A percentile compares a stretch with the other conserved stretches of the same genome.
Evolutionary conservation across 1,140 invertebrate genomes (phyloP).

Genomic region (Drosophila ogumai): DNA sequence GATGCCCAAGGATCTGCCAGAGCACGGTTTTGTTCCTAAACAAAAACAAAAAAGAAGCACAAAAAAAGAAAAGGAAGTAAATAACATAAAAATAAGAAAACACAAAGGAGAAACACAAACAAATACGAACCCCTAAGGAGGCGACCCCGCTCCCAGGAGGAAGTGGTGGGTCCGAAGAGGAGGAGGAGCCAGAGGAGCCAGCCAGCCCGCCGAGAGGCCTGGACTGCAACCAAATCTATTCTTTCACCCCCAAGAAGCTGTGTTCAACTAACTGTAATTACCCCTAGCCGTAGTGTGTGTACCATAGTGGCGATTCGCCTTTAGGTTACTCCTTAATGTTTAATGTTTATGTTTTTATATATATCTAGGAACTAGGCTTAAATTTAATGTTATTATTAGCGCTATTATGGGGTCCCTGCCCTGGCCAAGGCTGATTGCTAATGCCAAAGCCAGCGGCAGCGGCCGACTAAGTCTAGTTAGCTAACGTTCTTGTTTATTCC

Average conservation of each 20-base stretch:
- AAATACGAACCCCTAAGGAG: background rate
- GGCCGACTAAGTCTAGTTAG: slow-evolving; percentile 34
- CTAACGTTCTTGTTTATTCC: slow-evolving; percentile 58
- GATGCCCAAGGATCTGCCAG: slow-evolving; percentile 30
- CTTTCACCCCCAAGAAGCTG: slow-evolving; percentile 84
- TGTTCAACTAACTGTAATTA: slow-evolving; percentile 75
- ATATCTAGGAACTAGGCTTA: background rate
- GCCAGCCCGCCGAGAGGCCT: background rate
- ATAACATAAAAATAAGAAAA: background rate
- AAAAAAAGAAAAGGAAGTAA: background rate
- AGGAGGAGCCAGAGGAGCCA: slow-evolving; percentile 5
- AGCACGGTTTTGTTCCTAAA: slow-evolving; percentile 84
- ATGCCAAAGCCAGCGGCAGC: background rate
- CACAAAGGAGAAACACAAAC: background rate
- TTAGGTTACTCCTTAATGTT: slow-evolving; percentile 3
- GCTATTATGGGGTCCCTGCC: slow-evolving; percentile 4
- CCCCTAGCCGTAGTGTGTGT: slow-evolving; percentile 4
- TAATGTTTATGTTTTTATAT: slow-evolving; percentile 42
- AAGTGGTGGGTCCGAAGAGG: background rate
- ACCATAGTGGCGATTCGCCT: slow-evolving; percentile 25
- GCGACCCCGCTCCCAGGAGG: background rate
- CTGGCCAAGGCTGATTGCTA: background rate
- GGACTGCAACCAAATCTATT: slow-evolving; percentile 78
- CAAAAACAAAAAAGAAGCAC: background rate
- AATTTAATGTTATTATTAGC: slow-evolving; percentile 17